A percentile compares a stretch with the other conserved stretches of the same genome.
These are phyloP conservation scores for Muscicapa comitata DNA, from an alignment of 2,797 vertebrate genomes.

Conservation along the genomic window DNA sequence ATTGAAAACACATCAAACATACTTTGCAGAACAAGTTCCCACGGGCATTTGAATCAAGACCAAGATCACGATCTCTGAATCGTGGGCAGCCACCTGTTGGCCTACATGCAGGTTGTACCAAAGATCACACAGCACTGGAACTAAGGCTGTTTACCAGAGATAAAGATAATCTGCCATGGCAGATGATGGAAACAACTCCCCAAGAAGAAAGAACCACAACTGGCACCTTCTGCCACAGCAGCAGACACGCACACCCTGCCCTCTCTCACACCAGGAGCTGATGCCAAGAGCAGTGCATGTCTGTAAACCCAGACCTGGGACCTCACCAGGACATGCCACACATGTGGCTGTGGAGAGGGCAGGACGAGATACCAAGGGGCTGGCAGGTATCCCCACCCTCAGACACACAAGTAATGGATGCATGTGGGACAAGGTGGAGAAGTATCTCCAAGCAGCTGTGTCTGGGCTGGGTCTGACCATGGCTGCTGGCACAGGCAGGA, in stretches of 20 bases:
- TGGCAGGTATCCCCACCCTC: background rate
- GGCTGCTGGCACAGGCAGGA: background rate
- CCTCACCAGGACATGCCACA: background rate
- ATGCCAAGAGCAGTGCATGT: accelerated
- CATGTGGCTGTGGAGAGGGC: background rate
- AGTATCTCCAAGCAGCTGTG: background rate
- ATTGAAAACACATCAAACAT: background rate
- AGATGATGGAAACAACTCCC: background rate
- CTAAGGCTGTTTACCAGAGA: background rate
- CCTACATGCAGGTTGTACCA: background rate
- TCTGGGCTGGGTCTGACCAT: background rate
- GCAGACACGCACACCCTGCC: background rate
- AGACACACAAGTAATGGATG: accelerated
- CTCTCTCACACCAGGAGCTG: accelerated
- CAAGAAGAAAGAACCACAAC: background rate
- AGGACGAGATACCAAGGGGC: background rate
- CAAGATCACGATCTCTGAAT: background rate
- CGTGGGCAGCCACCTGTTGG: background rate
- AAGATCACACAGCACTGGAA: background rate
- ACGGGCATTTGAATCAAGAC: background rate
- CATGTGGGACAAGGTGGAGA: background rate
- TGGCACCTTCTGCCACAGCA: background rate
- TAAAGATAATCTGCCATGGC: background rate
- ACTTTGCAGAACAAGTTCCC: background rate
- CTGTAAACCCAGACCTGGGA: background rate